These are phyloP conservation scores for Latrodectus elegans DNA, from an alignment of 2,888 invertebrate genomes.

Conservation along the genomic window DNA sequence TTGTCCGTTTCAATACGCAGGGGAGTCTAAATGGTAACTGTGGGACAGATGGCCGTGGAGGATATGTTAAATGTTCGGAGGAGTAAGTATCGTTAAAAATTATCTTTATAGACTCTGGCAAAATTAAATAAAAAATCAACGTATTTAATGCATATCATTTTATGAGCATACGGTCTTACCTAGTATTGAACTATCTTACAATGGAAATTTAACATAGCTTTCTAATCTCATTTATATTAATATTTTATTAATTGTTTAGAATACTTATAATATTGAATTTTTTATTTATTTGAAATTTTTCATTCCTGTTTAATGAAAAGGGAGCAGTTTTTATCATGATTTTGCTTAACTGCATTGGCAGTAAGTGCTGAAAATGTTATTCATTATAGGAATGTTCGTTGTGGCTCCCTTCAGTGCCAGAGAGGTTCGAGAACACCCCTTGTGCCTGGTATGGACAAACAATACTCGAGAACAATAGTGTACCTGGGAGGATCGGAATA, in stretches of 20 bases:
- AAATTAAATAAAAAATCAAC: no score
- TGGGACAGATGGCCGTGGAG: conserved; percentile 85
- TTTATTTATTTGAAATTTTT: not conserved
- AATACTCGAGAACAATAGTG: conserved; percentile 90
- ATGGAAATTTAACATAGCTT: no score
- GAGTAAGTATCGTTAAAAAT: conserved; percentile 80
- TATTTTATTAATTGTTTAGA: no score
- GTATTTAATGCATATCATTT: no score
- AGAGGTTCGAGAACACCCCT: conserved; percentile 88
- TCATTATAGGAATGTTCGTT: conserved; percentile 85
- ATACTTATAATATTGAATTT: not conserved
- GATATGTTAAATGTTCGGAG: conserved; percentile 88
- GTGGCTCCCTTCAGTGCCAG: conserved; percentile 96
- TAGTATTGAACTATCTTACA: no score
- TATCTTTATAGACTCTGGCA: no score
- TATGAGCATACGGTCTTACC: no score
- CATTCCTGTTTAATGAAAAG: not conserved
- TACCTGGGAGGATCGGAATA: conserved; percentile 90
- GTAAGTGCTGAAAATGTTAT: not conserved
- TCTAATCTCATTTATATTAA: no score
- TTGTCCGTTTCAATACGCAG: conserved; percentile 91
- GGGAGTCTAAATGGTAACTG: conserved; percentile 98
- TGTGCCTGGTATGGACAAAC: conserved; percentile 85
- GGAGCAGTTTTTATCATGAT: not conserved
- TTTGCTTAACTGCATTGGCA: no score